Conservation (phyloP, 2,113 vertebrate species). For the Phaethon lepturus region DNA sequence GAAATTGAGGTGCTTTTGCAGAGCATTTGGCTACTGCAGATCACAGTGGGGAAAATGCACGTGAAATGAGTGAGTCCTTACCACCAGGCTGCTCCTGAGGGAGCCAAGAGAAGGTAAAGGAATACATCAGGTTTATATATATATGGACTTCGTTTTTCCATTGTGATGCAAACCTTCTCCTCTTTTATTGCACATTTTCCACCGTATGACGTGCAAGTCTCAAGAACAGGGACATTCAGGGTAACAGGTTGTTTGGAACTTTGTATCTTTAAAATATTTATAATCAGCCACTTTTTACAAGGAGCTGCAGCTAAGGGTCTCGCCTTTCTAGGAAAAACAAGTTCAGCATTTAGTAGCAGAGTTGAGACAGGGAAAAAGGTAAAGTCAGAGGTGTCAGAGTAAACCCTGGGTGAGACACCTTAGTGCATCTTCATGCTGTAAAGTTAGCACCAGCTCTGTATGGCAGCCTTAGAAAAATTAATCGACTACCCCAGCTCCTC, state of each 20-base stretch:
- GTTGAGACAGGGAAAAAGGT: background rate
- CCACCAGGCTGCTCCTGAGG: background rate
- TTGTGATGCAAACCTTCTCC: background rate
- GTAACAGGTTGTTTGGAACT: background rate
- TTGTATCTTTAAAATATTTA: background rate
- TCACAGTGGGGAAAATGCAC: background rate
- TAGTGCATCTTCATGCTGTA: background rate
- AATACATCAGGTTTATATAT: background rate
- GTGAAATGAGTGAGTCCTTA: background rate
- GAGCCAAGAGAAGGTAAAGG: accelerated
- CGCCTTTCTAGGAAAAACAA: background rate
- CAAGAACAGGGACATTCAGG: background rate
- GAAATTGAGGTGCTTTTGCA: background rate
- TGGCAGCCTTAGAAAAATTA: background rate
- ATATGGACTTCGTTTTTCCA: accelerated
- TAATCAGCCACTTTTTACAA: background rate
- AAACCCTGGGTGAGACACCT: background rate
- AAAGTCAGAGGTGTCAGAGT: background rate
- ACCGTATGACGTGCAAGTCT: background rate
- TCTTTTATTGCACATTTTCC: background rate
- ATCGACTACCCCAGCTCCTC: background rate
- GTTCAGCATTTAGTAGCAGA: background rate
- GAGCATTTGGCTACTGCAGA: background rate
- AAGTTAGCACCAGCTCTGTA: background rate
- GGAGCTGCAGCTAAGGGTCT: background rate